Conservation (phyloP, 2,113 vertebrate species). For the Fukomys damarensis region DNA sequence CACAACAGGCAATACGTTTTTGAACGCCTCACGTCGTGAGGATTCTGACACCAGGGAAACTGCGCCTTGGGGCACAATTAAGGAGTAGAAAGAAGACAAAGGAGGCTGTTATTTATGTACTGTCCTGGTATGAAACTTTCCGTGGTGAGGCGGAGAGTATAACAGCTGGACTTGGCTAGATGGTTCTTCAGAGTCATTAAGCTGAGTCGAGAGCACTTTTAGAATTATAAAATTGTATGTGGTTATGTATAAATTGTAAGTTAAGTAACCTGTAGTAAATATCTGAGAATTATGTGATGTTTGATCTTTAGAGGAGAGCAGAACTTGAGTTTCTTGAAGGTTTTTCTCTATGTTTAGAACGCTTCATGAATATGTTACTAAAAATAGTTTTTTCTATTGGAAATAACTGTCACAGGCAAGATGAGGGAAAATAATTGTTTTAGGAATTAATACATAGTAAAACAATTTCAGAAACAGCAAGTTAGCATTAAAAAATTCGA, state of each 20-base stretch:
- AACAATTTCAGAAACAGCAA: not conserved
- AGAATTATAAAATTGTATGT: not conserved
- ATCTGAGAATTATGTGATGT: not conserved
- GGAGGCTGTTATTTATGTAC: constrained; percentile 60
- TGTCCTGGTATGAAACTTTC: constrained; percentile 58
- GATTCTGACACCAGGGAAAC: not conserved
- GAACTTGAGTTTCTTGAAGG: not conserved
- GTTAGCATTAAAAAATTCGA: constrained; percentile 2
- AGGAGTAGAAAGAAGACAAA: constrained; percentile 70
- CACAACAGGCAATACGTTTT: not conserved
- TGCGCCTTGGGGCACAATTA: constrained; percentile 11
- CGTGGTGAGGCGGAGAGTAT: not conserved
- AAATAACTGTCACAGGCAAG: not conserved
- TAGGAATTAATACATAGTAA: not conserved
- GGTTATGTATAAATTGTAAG: not conserved
- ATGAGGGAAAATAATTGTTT: constrained; percentile 25
- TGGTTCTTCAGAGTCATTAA: not conserved
- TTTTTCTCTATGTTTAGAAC: constrained; percentile 6
- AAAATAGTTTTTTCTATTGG: constrained; percentile 51
- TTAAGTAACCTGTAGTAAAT: not conserved
- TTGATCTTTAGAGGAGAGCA: constrained; percentile 4
- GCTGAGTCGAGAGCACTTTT: not conserved
- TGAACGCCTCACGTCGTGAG: not conserved
- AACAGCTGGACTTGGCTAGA: not conserved
- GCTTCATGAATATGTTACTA: constrained; percentile 27